Evolutionary conservation across 2,888 invertebrate genomes (phyloP), one percentile per base, ranked within the genome.

Genomic region (Habroteleia sp.): DNA sequence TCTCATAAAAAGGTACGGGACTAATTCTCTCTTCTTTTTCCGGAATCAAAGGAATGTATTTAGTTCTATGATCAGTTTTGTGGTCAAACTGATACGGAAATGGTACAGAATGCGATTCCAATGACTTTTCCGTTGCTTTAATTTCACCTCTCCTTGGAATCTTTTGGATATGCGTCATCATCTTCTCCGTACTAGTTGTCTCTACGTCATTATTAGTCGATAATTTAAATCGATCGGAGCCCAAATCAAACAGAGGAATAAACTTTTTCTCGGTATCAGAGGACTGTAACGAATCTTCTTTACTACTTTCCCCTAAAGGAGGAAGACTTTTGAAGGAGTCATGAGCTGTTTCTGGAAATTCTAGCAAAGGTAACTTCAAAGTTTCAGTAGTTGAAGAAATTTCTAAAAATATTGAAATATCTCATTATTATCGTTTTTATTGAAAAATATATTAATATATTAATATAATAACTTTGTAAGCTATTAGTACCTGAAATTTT

Each of bases 21-120:
- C 73, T 71, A 7, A 77, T 76, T 8, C 80, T 84, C 41, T 88
- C 74, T 23, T 88, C 88, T 27, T 87, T 86, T 13, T 84, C 83
- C 0, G 87, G 85, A 16, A 86, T 79, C 31, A 88, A 56, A n/a
- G 88, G 88, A 65, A 88, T 88, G 46, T 88, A 88, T 27, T 87
- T 84, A n/a, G 88, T 88, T 48, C 83, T 80, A 0, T 84, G 85
- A 74, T 88, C 87, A 13, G 82, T 85, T 44, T 82, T 83, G n/a
- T 83, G 82, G 31, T 87, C 88, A 65, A 88, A 88, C 1, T 84
- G 84, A 60, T 88, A 88, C 0, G 88, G 88, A 54, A 87, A 87
- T 1, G 85, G 78, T 71, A 87, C 83, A 1, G 84, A 71, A 14
- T 80, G 78, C 11, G 71, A 52, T 7, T 72, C 44, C 17, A 72